These are phyloP conservation scores for Chydorus sphaericus DNA, from an alignment of 2,888 invertebrate genomes.

Conservation along the genomic window DNA sequence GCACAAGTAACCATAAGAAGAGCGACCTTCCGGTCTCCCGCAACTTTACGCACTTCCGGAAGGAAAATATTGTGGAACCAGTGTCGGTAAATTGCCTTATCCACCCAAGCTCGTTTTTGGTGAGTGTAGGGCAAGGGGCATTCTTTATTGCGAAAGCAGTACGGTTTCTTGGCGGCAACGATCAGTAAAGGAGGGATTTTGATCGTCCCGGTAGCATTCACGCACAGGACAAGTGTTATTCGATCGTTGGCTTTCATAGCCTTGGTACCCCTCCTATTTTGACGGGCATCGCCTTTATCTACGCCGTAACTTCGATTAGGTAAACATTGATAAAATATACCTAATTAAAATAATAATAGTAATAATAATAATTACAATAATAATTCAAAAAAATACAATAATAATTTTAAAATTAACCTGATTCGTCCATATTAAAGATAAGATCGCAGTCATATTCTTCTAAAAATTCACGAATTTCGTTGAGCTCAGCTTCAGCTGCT, in stretches of 20 bases:
- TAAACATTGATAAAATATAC: neutral
- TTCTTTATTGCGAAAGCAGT: neutral
- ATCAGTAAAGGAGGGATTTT: neutral
- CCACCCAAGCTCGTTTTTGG: neutral
- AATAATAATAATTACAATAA: no score
- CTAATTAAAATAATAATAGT: no score
- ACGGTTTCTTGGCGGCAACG: neutral
- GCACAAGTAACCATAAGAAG: neutral
- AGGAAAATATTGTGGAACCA: neutral
- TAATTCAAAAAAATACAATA: no score
- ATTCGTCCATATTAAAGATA: neutral
- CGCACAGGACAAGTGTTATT: neutral
- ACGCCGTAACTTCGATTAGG: neutral
- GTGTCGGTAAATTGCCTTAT: neutral
- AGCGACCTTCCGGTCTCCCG: neutral
- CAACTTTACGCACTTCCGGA: neutral
- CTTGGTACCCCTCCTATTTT: neutral
- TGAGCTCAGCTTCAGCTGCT: neutral
- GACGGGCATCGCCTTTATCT: neutral
- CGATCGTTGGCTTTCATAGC: slow-evolving; percentile 1
- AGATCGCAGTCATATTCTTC: neutral
- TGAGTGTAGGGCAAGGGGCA: neutral
- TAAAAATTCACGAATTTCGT: neutral
- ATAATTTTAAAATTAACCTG: no score
- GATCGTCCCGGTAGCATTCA: neutral